A percentile compares a stretch with the other conserved stretches of the same genome.
Evolutionary conservation across 2,113 vertebrate species (phyloP).

Genomic region (Limanda limanda): DNA sequence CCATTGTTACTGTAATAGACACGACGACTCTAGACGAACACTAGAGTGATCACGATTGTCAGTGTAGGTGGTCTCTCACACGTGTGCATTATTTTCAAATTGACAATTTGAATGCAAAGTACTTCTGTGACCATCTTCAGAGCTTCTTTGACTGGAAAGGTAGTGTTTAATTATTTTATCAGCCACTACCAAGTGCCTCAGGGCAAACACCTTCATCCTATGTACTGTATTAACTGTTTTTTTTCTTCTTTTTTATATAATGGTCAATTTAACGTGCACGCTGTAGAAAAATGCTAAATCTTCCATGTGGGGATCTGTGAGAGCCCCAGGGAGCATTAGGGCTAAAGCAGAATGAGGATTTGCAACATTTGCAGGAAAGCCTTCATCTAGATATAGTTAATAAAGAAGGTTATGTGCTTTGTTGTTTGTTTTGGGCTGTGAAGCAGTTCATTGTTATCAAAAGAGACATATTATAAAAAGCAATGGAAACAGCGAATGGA

Average conservation of each 20-base stretch:
- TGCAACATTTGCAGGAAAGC: too few relatives aligned
- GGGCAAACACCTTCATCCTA: constrained; percentile 64
- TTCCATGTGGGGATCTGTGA: too few relatives aligned
- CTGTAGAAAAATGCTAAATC: too few relatives aligned
- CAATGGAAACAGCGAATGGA: constrained; percentile 1
- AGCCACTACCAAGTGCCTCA: constrained; percentile 74
- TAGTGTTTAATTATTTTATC: constrained; percentile 60
- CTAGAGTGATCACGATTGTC: constrained; percentile 66
- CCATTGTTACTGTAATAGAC: constrained; percentile 56
- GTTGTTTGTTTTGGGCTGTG: too few relatives aligned
- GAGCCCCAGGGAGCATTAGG: too few relatives aligned
- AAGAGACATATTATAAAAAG: background rate
- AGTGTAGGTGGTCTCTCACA: constrained; percentile 55
- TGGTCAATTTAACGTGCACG: too few relatives aligned
- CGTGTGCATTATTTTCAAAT: constrained; percentile 72
- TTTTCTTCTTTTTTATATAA: constrained; percentile 17
- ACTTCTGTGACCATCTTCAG: constrained; percentile 53
- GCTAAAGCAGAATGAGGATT: too few relatives aligned
- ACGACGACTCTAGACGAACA: constrained; percentile 66
- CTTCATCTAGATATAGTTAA: too few relatives aligned
- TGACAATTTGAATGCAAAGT: constrained; percentile 73
- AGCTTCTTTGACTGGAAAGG: constrained; percentile 46
- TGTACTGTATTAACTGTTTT: constrained; percentile 57
- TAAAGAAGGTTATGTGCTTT: too few relatives aligned
- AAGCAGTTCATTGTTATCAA: background rate